Evolutionary conservation across 2,888 invertebrate species (phyloP), one percentile per base, ranked within the genome.

Genomic region (Mantis religiosa): DNA sequence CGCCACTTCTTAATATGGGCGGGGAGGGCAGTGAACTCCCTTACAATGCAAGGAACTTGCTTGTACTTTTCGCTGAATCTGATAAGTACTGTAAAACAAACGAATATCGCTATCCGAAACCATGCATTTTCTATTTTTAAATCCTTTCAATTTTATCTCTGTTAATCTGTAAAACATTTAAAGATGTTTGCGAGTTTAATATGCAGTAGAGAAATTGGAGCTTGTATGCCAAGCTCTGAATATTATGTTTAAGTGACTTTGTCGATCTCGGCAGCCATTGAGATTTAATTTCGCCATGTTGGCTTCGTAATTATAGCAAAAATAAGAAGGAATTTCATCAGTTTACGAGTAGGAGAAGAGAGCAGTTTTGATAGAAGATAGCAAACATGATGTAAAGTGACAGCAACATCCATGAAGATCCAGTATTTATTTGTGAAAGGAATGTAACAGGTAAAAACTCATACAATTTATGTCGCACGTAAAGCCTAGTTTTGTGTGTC

Each of bases 401-500:
- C 54, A 25, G 12, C 30, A 71, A 27, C 83, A 54, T 8, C 28
- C 1, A n/a, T 7, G 84, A 88, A 83, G 83, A 88, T 8, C 41
- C 41, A 41, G 3, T 54, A 54, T 84, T 71, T 30, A 14, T 9
- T n/a, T 25, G 9, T 14, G 71, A 20, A 71, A 28, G 34, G 54
- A 14, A 71, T 28, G 3, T 54, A 28, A 71, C 25, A 83, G 83
- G 88, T 54, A 83, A 88, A 20, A 71, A 54, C 47, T 84, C 34
- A 3, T 20, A 28, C n/a, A 41, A 12, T 25, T 12, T 71, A 25
- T 27, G 27, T 20, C 8, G 89, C 28, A 87, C 89, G 87, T 89
- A 89, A 34, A 85, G 89, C 34, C 82, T 34, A 89, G 47, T 84
- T 84, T 89, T 89, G 89, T 87, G 41, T 87, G 87, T 83, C 87